Evolutionary conservation across 2,797 vertebrate genomes (phyloP).

Genomic region (Crypturellus tataupa): DNA sequence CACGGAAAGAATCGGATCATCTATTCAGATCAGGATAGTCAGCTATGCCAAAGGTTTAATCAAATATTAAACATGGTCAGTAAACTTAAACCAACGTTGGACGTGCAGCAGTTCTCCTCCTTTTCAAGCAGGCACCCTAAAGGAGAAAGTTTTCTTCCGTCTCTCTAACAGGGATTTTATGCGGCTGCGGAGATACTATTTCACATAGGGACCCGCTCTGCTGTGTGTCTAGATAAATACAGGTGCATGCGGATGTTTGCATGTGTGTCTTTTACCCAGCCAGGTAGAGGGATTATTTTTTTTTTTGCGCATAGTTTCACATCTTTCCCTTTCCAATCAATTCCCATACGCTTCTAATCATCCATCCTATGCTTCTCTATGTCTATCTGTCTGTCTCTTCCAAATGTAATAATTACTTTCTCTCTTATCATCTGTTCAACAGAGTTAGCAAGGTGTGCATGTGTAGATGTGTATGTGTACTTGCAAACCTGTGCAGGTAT

Average conservation of each 20-base stretch:
- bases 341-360: fast-evolving
- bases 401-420: not conserved
- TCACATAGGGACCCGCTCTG: not conserved
- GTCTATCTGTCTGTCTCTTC: not conserved
- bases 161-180: not conserved
- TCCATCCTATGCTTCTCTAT: not conserved
- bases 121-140: not conserved
- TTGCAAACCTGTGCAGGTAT: not conserved
- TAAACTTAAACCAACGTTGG: constrained; percentile 61
- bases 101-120: not conserved
- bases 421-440: not conserved
- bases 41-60: constrained; percentile 67
- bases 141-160: constrained; percentile 20
- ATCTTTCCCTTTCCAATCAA: fast-evolving
- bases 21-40: constrained; percentile 62
- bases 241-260: fast-evolving
- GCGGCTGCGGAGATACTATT: not conserved
- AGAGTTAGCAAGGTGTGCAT: not conserved
- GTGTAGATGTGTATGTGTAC: not conserved
- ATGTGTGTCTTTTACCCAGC: not conserved
- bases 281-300: not conserved
- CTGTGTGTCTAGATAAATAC: not conserved
- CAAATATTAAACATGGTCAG: constrained; percentile 73
- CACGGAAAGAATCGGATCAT: constrained; percentile 8
- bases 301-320: not conserved